These are phyloP conservation scores for Oenanthe oenanthe DNA, from an alignment of 2,113 vertebrate genomes.

Conservation along the genomic window DNA sequence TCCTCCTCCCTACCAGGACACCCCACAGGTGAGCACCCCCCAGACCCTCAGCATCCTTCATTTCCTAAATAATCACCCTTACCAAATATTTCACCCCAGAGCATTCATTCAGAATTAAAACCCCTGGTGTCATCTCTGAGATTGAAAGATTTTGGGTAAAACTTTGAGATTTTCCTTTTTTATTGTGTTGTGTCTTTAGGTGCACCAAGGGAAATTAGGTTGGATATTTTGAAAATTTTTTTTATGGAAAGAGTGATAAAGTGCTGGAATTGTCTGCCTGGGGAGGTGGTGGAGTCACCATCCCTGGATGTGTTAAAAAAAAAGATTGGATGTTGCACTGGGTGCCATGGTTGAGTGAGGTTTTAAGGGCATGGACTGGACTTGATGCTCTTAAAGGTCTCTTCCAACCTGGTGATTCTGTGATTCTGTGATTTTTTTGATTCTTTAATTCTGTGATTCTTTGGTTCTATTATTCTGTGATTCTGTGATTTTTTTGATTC, in stretches of 20 bases:
- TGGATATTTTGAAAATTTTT: neutral
- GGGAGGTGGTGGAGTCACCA: neutral
- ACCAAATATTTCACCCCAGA: neutral
- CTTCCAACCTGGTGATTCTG: neutral
- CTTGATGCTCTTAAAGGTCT: accelerated
- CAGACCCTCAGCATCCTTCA: neutral
- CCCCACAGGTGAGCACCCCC: conserved; percentile 87
- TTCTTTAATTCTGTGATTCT: no score
- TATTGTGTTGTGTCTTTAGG: neutral
- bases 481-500: no score
- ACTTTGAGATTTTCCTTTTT: accelerated
- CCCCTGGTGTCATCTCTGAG: neutral
- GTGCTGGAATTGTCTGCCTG: accelerated
- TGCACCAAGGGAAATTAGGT: neutral
- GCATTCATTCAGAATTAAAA: accelerated
- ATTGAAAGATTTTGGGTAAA: neutral
- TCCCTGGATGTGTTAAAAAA: neutral
- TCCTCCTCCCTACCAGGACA: conserved; percentile 97
- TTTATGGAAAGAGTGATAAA: neutral
- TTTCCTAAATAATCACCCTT: neutral
- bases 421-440: neutral
- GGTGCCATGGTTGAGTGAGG: neutral
- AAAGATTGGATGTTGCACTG: neutral
- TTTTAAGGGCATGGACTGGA: neutral
- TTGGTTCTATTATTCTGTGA: no score